Base-by-base conservation (phyloP, 1,140 invertebrate species). In the Battus philenor region DNA sequence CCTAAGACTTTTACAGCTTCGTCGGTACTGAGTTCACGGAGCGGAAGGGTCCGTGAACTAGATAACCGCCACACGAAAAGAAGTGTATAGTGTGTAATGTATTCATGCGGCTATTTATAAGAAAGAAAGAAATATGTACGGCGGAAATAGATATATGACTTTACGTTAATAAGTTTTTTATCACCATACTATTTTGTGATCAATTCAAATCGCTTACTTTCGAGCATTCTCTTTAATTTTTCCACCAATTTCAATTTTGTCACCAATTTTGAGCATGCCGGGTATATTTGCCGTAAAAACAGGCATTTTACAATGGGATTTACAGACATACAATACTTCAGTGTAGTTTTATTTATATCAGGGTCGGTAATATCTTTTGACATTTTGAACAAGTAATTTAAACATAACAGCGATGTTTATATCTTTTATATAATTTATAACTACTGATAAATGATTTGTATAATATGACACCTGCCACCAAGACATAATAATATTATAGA, bases 341-440 rank as follows among this genome's bases (percentile, higher is more conserved):
- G 64, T 64, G 54, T 30, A 59, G 34, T 45, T 53, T 31, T 46
- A 32, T 47, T 49, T 29, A 58, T 54, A 33, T 80, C 55, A 76
- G 69, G 65, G 51, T 63, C 59, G 43, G 50, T 57, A 38, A 32
- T 67, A 48, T 57, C 38, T 61, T 68, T 76, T 55, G 57, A 68
- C 80, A 84, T 84, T 75, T 78, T 81, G 77, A 67, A 81, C 73
- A 16, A 48, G 51, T 68, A 81, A 78, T 81, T 84, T 84, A 76
- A 38, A 55, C 77, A 84, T 81, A 54, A 65, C 56, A 63, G 44
- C 22, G 59, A 64, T 54, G 51, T 58, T 59, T 63, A 36, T 26
- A 49, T 54, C 36, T 32, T 43, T 46, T 39, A 24, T 34, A 26
- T 48, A 34, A 47, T 52, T 30, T 50, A 58, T 45, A 50, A 54